Evolutionary conservation across 2,888 invertebrate species (phyloP), one percentile per base, ranked within the genome.

Genomic region (Drepanosiphum platanoidis): DNA sequence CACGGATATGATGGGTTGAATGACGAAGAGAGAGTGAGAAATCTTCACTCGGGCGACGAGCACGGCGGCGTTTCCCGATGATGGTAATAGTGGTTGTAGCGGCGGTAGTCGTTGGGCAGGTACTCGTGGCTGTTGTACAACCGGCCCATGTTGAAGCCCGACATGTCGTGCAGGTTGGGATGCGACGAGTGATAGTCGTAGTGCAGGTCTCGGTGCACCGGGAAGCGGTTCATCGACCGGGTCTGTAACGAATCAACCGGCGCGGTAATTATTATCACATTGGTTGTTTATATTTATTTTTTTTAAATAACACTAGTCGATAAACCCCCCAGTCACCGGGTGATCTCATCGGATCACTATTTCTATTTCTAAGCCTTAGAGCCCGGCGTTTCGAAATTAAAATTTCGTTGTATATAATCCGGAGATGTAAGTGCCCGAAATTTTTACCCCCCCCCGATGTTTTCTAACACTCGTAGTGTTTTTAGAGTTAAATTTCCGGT

Each of bases 71-170:
- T 84, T 77, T 77, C 77, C 58, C 84, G 66, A 27, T 74, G 82
- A n/a, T 83, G 64, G 27, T 84, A 84, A 32, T 68, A 32, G 32
- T 75, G 84, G 8, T 84, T 75, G 68, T 84, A 84, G 22, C 75
- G 77, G 13, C 77, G 74, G 77, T 68, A 84, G 27, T 83, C 83
- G 74, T 83, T 74, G 22, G 84, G 84, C 27, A 84, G 68, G 39
- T 84, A 84, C 22, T 84, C 84, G 32, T 84, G 84, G 32, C 84
- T 84, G 84, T 84, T 84, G 52, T 84, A 84, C 77, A 84, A 58
- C 68, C 84, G 75, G 22, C 75, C 66, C 84, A 84, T 84, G 58
- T 77, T 84, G 68, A 84, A 68, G 68, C n/a, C 84, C 27, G 84
- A 27, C 84, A 77, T 52, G 70, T 77, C 84, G 34, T 84, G 84